A percentile compares a stretch with the other conserved stretches of the same genome.
Conservation (phyloP, 2,113 vertebrate species). For the Zapus hudsonius region DNA sequence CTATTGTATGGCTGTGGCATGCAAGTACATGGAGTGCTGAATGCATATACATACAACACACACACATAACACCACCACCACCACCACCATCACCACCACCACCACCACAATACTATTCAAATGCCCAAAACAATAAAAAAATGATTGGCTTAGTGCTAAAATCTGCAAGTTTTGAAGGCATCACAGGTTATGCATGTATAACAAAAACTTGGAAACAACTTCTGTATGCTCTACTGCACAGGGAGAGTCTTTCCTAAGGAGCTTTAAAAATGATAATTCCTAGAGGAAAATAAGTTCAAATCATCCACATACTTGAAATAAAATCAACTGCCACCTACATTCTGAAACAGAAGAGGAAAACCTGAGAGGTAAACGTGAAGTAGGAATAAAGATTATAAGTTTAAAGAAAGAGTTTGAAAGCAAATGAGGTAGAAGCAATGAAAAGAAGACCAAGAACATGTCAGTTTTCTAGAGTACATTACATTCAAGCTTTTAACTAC, state of each 20-base stretch:
- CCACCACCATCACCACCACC: too few species aligned
- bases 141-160: neutral
- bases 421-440: neutral
- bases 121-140: too few species aligned
- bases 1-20: too few species aligned
- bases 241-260: neutral
- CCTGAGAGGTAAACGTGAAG: neutral
- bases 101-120: too few species aligned
- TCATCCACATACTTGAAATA: neutral
- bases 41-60: too few species aligned
- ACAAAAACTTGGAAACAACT: neutral
- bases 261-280: neutral
- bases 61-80: too few species aligned
- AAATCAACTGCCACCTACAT: neutral
- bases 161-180: neutral
- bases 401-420: neutral
- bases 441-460: neutral
- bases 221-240: neutral
- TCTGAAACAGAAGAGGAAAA: neutral
- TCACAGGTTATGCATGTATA: neutral
- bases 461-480: neutral
- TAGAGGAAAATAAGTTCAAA: neutral
- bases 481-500: conserved; percentile 26
- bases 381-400: neutral
- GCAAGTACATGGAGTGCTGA: too few species aligned